These are phyloP conservation scores for Phrynosoma platyrhinos DNA, from an alignment of 2,113 vertebrate genomes.

Conservation along the genomic window DNA sequence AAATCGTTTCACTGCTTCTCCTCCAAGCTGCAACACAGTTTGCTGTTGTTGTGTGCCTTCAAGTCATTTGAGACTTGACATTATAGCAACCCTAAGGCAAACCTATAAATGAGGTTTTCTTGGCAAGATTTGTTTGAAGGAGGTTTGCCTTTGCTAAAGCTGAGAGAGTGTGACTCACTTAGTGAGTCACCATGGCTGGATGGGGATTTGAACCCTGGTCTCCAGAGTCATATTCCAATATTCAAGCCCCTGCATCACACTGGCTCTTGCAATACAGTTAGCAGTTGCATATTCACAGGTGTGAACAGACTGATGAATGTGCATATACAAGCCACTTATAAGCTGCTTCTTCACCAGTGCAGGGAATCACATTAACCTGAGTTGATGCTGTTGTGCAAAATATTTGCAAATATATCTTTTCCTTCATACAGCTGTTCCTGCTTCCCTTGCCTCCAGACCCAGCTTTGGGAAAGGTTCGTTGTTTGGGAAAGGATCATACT, in stretches of 20 bases:
- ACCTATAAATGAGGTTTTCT: no score
- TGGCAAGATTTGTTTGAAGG: background rate
- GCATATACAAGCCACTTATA: background rate
- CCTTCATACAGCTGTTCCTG: background rate
- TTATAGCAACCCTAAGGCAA: no score
- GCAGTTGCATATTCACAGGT: background rate
- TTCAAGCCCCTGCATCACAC: no score
- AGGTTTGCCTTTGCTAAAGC: no score
- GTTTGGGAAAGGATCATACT: fast-evolving
- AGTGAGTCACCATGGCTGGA: no score
- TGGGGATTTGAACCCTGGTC: no score
- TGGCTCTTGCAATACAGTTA: constrained; percentile 1
- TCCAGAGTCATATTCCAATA: no score
- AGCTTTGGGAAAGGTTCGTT: constrained; percentile 7
- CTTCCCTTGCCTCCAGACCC: constrained; percentile 3
- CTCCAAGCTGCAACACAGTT: background rate
- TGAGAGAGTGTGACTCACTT: no score
- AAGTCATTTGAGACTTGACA: no score
- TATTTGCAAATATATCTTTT: background rate
- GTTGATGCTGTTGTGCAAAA: background rate
- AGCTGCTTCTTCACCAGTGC: background rate
- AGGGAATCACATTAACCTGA: background rate
- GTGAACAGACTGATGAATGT: background rate
- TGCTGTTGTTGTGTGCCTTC: no score
- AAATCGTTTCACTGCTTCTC: background rate